Percentiles rank a stretch among this genome's conserved stretches.
phyloP scores from a whole-genome alignment of 2,113 vertebrate species.

The Apistogramma diplotaenia region DNA sequence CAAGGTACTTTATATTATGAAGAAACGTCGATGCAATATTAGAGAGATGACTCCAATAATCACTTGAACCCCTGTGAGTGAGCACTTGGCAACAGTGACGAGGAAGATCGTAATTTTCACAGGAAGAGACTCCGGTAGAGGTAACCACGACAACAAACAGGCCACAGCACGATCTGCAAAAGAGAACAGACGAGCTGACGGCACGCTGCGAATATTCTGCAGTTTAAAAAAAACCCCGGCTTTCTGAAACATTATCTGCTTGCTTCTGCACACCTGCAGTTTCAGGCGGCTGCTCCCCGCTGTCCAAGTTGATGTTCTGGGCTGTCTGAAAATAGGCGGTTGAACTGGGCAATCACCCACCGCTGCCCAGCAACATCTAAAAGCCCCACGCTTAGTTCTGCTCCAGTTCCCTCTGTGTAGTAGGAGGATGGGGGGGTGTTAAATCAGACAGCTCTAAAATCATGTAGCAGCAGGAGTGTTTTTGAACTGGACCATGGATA shows the following conservation, averaged over 20 bases:
- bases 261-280: background rate
- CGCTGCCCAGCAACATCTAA: conserved; percentile 24
- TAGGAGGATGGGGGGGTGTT: background rate
- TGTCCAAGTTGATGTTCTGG: background rate
- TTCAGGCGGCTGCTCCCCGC: background rate
- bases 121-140: background rate
- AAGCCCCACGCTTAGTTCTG: conserved; percentile 16
- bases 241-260: background rate
- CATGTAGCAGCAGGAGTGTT: conserved; percentile 9
- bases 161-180: background rate
- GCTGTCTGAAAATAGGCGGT: background rate
- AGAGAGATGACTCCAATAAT: background rate
- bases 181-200: background rate
- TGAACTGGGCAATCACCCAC: background rate
- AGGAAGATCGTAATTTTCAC: too few relatives aligned
- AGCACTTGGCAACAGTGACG: background rate
- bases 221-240: background rate
- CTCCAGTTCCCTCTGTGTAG: conserved; percentile 24
- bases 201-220: background rate
- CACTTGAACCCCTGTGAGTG: background rate
- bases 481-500: conserved; percentile 20
- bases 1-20: background rate
- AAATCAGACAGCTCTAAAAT: conserved; percentile 10
- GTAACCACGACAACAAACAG: background rate
- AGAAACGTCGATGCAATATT: too few relatives aligned